Base-by-base conservation (phyloP, 2,113 vertebrate species). In the Psophia crepitans region DNA sequence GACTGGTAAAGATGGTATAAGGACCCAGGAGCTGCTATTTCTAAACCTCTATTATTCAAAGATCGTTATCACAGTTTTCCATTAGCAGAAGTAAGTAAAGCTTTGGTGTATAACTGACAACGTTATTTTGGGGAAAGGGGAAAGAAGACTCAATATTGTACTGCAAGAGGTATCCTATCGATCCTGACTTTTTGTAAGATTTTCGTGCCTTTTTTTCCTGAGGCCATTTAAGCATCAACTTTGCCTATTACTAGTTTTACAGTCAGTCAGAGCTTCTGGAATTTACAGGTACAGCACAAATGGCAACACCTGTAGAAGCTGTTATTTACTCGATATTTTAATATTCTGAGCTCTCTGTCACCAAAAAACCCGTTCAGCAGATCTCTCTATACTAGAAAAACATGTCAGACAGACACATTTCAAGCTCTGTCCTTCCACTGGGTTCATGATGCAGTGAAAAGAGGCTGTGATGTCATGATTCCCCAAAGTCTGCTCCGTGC, bases 1-100 rank as follows among this genome's bases (percentile, higher is more conserved):
- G 97, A 98, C 95, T 78, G n/a, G 57, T 75, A 80, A 96, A 89
- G 49, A 87, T 88, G 77, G 88, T 88, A 37, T 84, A 90, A 91
- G 91, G 97, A 91, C 94, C 87, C 79, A 95, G 84, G 63, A 97
- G 88, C 96, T 96, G 94, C 93, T 97, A 84, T 96, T 97, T 98
- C 97, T 97, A 96, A 98, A 97, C 81, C 89, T 49, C 97, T 96
- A 82, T 97, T 98, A 97, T 98, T 98, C 91, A 82, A 97, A 98
- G 98, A 98, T 97, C 80, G 20, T 95, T 98, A 98, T 97, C 97
- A 94, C 78, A 91, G 87, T 97, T 98, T 98, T 98, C 97, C 97
- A 98, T 98, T 98, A 98, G 97, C 91, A 96, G 90, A 93, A 97
- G 87, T 95, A 98, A 97, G 95, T 90, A 94, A 98, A 65, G 66